phyloP scores from a whole-genome alignment of 2,797 vertebrate species.

The Meriones psammophilus region DNA sequence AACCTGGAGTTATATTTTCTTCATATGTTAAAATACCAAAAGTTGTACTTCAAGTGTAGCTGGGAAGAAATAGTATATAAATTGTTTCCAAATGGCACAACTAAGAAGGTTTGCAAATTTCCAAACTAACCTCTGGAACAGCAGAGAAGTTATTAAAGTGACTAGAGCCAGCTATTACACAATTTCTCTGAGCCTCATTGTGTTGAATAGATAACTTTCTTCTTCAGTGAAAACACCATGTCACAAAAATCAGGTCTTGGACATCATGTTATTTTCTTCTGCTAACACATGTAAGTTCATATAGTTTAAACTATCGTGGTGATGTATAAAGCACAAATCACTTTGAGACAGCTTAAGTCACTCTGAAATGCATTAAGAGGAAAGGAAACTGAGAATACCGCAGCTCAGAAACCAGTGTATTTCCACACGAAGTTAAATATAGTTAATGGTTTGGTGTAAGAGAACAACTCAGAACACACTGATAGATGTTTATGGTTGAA shows the following conservation, averaged over 20 bases:
- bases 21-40: slow-evolving; percentile 12
- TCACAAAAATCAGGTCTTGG: background rate
- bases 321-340: slow-evolving; percentile 58
- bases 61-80: background rate
- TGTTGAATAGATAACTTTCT: slow-evolving; percentile 13
- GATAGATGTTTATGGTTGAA: slow-evolving; percentile 33
- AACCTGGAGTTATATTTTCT: background rate
- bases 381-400: slow-evolving; percentile 71
- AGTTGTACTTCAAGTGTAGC: background rate
- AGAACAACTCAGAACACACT: slow-evolving; percentile 6
- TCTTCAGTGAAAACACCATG: slow-evolving; percentile 7
- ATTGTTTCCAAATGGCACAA: slow-evolving; percentile 53
- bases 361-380: slow-evolving; percentile 68
- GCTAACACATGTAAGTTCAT: slow-evolving; percentile 25
- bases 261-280: slow-evolving; percentile 49
- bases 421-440: slow-evolving; percentile 23
- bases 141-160: background rate
- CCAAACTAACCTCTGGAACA: slow-evolving; percentile 47
- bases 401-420: background rate
- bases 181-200: background rate
- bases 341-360: slow-evolving; percentile 38
- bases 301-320: slow-evolving; percentile 6
- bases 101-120: background rate
- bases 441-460: slow-evolving; percentile 30
- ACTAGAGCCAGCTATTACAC: background rate